phyloP scores from a whole-genome alignment of 2,888 invertebrate genomes.

The Ophraella communa region DNA sequence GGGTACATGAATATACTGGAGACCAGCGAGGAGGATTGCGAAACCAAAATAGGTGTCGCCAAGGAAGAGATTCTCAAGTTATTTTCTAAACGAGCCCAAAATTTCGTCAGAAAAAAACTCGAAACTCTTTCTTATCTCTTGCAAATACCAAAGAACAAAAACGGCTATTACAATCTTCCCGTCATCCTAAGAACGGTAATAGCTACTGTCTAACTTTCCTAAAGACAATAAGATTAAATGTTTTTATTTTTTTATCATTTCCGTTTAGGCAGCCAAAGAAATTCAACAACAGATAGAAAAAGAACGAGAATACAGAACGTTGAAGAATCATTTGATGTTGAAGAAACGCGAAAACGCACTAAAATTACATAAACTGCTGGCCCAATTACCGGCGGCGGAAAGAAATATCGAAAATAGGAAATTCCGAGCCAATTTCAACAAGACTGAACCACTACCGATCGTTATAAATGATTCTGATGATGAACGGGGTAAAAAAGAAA shows the following conservation, averaged over 20 bases:
- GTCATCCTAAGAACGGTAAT: constrained; percentile 35
- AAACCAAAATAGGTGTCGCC: constrained; percentile 34
- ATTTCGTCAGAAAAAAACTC: constrained; percentile 40
- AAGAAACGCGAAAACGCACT: constrained; percentile 23
- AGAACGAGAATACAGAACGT: constrained; percentile 7
- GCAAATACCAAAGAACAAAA: constrained; percentile 21
- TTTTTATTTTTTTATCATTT: constrained; percentile 16
- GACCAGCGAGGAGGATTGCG: constrained; percentile 37
- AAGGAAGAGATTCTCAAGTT: constrained; percentile 40
- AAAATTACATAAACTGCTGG: constrained; percentile 30
- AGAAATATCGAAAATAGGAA: constrained; percentile 33
- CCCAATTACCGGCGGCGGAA: constrained; percentile 31
- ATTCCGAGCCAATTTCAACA: constrained; percentile 26
- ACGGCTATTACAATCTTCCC: constrained; percentile 26
- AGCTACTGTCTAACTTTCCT: background rate
- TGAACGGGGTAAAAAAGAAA: constrained; percentile 1
- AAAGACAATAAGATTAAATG: background rate
- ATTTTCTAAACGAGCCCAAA: constrained; percentile 42
- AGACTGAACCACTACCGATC: constrained; percentile 24
- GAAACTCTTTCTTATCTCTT: constrained; percentile 36
- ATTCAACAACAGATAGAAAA: constrained; percentile 29
- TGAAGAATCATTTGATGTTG: constrained; percentile 27
- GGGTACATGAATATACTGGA: constrained; percentile 44
- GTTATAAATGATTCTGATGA: constrained; percentile 37
- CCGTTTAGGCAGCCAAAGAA: constrained; percentile 36